Conservation (phyloP, 2,797 vertebrate genomes). For the Cuniculus paca region DNA sequence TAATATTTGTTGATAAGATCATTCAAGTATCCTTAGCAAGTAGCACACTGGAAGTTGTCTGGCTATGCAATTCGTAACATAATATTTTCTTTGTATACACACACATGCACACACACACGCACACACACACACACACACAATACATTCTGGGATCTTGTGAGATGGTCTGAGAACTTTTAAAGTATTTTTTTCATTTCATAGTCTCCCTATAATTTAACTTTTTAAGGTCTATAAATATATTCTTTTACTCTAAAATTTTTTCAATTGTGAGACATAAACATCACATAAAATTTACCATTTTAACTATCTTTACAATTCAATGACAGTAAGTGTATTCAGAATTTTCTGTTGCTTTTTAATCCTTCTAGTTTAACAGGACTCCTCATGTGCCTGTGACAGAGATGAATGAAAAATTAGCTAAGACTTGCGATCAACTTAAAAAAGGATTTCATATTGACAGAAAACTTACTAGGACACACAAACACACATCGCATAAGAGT, state of each 20-base stretch:
- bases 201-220: neutral
- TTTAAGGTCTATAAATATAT: neutral
- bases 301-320: neutral
- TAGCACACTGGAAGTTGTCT: neutral
- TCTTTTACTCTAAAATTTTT: neutral
- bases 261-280: neutral
- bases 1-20: neutral
- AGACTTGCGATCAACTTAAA: conserved; percentile 10
- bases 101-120: neutral
- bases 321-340: neutral
- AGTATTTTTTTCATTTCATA: neutral
- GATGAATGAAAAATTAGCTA: conserved; percentile 31
- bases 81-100: neutral
- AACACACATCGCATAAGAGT: neutral
- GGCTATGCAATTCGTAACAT: neutral
- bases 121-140: neutral
- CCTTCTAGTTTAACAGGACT: neutral
- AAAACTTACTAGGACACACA: neutral
- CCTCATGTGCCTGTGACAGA: neutral
- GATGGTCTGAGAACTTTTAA: neutral
- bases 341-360: neutral
- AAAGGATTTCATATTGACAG: conserved; percentile 10
- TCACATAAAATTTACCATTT: neutral
- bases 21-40: neutral
- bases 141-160: neutral